These are phyloP conservation scores for Caenorhabditis panamensis DNA, from an alignment of 2,888 invertebrate genomes.

Conservation along the genomic window DNA sequence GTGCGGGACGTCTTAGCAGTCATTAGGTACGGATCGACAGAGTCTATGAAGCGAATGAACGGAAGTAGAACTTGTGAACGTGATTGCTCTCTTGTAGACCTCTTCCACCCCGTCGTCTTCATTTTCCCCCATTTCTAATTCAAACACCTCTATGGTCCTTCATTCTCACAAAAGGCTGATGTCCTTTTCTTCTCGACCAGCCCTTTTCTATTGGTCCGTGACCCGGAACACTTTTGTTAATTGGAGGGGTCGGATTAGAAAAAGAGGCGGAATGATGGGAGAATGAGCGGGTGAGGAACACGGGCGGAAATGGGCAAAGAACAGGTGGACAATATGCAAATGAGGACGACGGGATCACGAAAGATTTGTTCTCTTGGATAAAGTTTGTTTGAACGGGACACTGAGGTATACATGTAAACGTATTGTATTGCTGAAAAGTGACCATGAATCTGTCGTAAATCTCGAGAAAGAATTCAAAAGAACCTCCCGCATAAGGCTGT, in stretches of 20 bases:
- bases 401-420: too few species aligned
- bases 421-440: too few species aligned
- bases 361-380: too few species aligned
- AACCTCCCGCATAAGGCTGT: neutral
- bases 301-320: too few species aligned
- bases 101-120: neutral
- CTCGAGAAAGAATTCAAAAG: neutral
- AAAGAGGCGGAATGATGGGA: neutral
- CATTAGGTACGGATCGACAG: neutral
- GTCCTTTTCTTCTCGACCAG: neutral
- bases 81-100: too few species aligned
- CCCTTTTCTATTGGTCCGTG: constrained; percentile 32
- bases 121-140: neutral
- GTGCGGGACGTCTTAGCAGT: neutral
- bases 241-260: constrained; percentile 29
- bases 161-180: neutral
- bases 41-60: neutral
- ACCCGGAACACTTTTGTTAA: constrained; percentile 49
- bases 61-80: too few species aligned
- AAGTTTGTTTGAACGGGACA: too few species aligned
- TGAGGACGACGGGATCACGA: neutral
- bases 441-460: too few species aligned
- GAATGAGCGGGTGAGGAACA: neutral
- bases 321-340: constrained; percentile 14
- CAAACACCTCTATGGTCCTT: neutral